A percentile compares a stretch with the other conserved stretches of the same genome.
These are phyloP conservation scores for Orchestes rusci DNA, from an alignment of 2,888 invertebrate species.

Conservation along the genomic window DNA sequence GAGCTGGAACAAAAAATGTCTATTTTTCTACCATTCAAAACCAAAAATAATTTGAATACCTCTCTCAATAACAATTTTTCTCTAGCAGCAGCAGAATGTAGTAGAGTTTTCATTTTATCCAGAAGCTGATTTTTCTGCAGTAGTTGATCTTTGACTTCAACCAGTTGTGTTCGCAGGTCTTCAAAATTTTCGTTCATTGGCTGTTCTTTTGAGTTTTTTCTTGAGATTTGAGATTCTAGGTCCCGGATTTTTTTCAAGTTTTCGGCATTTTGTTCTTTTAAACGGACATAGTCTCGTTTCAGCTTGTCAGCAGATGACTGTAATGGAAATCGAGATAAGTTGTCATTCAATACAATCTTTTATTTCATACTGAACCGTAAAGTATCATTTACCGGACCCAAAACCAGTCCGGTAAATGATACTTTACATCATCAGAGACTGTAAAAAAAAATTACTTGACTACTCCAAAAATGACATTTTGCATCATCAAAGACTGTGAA, in stretches of 20 bases:
- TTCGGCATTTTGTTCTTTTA: conserved; percentile 40
- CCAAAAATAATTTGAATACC: no score
- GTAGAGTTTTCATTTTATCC: conserved; percentile 56
- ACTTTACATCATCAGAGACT: no score
- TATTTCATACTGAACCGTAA: no score
- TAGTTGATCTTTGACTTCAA: conserved; percentile 50
- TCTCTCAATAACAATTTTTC: conserved; percentile 57
- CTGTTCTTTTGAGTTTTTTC: conserved; percentile 27
- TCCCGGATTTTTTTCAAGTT: conserved; percentile 35
- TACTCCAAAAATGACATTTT: no score
- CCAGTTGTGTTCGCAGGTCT: conserved; percentile 42
- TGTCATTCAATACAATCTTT: no score
- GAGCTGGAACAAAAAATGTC: background rate
- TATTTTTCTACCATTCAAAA: no score
- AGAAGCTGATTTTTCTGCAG: conserved; percentile 53
- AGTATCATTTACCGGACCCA: no score
- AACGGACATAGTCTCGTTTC: conserved; percentile 35
- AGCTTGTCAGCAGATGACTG: conserved; percentile 38
- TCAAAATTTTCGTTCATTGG: conserved; percentile 26
- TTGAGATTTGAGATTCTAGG: conserved; percentile 37
- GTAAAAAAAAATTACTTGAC: no score
- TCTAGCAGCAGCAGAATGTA: conserved; percentile 57
- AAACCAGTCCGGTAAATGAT: no score
- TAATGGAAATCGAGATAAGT: no score
- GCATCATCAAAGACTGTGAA: no score